Base-by-base conservation (phyloP, 2,888 invertebrate genomes). In the Dorcus parallelipipedus region DNA sequence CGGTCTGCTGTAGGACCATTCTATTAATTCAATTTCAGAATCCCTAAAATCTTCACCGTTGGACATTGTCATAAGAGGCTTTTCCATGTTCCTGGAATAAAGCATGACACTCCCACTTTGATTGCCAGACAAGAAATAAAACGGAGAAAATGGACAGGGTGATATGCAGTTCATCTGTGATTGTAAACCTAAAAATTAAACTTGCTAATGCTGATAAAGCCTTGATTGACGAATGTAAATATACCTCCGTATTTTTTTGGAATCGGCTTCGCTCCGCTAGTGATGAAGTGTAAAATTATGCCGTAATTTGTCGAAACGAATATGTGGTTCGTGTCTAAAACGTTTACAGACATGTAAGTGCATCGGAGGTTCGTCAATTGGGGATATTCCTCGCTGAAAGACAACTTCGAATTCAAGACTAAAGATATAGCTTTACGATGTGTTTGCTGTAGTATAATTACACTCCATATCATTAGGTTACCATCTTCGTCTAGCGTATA, bases 1-100 rank as follows among this genome's bases (percentile, higher is more conserved):
- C 0, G 83, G 82, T 67, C 78, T 80, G 9, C 79, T 78, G 52
- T 73, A 76, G 0, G 83, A 84, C 84, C 84, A 84, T 65, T 81
- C 80, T 6, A 84, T 68, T 3, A 72, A 68, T 62, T 76, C 77
- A 38, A 83, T 74, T 9, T 71, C 70, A 4, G 69, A 69, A 7
- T 61, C 70, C 5, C 58, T 26, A 10, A 68, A 70, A 56, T 74
- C 72, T 56, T 77, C 71, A 58, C 70, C 72, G 52, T 74, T 73
- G 14, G 72, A 72, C 41, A 78, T 61, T 6, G 69, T 66, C 65
- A 74, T 74, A 50, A 84, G 69, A 7, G 83, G 80, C 59, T 72
- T 77, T 53, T 77, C 78, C 42, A 75, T 70, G 26, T 76, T 73
- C 53, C 76, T 73, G 1, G 79, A 78, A 67, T 81, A 82, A 33